phyloP scores from a whole-genome alignment of 2,888 invertebrate genomes.

The Perithous albicinctus region DNA sequence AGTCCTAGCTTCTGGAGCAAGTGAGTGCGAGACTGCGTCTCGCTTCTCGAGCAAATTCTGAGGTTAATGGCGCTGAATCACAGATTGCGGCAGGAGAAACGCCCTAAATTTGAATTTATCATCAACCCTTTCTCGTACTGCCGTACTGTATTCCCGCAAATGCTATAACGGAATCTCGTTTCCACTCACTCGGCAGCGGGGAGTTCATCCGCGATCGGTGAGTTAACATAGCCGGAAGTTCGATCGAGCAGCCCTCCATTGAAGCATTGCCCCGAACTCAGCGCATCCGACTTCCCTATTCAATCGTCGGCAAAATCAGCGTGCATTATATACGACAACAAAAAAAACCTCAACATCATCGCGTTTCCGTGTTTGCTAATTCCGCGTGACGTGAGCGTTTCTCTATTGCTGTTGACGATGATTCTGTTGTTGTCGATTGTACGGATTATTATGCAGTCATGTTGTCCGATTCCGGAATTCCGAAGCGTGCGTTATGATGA shows the following conservation, averaged over 20 bases:
- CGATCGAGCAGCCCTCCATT: conserved; percentile 48
- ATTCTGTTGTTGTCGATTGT: conserved; percentile 49
- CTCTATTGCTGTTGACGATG: conserved; percentile 35
- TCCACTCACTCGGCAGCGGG: conserved; percentile 39
- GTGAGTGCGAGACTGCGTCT: conserved; percentile 45
- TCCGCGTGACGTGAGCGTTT: conserved; percentile 30
- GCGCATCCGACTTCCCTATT: conserved; percentile 31
- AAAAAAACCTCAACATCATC: conserved; percentile 28
- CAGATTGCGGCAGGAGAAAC: conserved; percentile 80
- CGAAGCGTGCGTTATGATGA: conserved; percentile 62
- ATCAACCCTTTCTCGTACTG: conserved; percentile 79
- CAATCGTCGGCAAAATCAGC: conserved; percentile 46
- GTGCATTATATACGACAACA: conserved; percentile 9
- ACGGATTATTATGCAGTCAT: conserved; percentile 60
- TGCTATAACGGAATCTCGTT: conserved; percentile 48
- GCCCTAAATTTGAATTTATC: conserved; percentile 81
- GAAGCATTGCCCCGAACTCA: conserved; percentile 25
- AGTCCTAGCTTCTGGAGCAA: conserved; percentile 66
- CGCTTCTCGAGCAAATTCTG: conserved; percentile 81
- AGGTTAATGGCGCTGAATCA: conserved; percentile 85
- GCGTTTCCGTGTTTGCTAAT: conserved; percentile 57
- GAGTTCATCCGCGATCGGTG: conserved; percentile 31
- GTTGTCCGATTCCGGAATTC: conserved; percentile 64
- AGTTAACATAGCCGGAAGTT: conserved; percentile 56
- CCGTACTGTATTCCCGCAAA: conserved; percentile 32